A percentile compares a stretch with the other conserved stretches of the same genome.
These are phyloP conservation scores for Cryptocephalus moraei DNA, from an alignment of 2,888 invertebrate genomes.

Conservation along the genomic window DNA sequence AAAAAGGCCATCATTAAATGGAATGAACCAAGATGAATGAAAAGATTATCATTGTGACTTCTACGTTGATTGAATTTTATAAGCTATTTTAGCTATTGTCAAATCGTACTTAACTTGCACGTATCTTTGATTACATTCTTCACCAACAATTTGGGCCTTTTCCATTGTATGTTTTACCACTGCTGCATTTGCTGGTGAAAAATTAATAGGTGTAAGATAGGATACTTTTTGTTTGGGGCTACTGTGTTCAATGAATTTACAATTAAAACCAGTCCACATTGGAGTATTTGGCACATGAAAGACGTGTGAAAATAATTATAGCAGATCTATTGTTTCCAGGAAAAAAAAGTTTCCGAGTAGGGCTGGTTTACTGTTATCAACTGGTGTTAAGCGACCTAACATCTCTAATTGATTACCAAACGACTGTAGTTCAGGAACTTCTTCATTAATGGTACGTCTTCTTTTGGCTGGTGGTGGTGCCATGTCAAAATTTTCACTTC, in stretches of 20 bases:
- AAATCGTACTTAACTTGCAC: constrained; percentile 26
- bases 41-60: constrained; percentile 25
- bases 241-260: constrained; percentile 13
- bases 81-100: constrained; percentile 22
- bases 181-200: constrained; percentile 21
- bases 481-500: neutral
- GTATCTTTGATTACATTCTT: constrained; percentile 15
- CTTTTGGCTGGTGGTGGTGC: constrained; percentile 8
- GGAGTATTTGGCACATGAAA: constrained; percentile 19
- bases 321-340: constrained; percentile 7
- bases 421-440: constrained; percentile 5
- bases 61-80: constrained; percentile 21
- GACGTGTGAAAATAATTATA: constrained; percentile 16
- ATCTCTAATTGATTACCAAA: constrained; percentile 3
- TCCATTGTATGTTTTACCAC: constrained; percentile 21
- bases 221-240: constrained; percentile 18
- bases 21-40: constrained; percentile 28
- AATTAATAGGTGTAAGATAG: constrained; percentile 25
- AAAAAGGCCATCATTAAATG: constrained; percentile 21
- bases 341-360: neutral
- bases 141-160: constrained; percentile 14
- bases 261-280: constrained; percentile 26
- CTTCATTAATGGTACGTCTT: constrained; percentile 7
- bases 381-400: constrained; percentile 1
- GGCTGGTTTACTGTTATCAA: neutral